These are phyloP conservation scores for Bombus turneri DNA, from an alignment of 1,140 invertebrate species.

Conservation along the genomic window DNA sequence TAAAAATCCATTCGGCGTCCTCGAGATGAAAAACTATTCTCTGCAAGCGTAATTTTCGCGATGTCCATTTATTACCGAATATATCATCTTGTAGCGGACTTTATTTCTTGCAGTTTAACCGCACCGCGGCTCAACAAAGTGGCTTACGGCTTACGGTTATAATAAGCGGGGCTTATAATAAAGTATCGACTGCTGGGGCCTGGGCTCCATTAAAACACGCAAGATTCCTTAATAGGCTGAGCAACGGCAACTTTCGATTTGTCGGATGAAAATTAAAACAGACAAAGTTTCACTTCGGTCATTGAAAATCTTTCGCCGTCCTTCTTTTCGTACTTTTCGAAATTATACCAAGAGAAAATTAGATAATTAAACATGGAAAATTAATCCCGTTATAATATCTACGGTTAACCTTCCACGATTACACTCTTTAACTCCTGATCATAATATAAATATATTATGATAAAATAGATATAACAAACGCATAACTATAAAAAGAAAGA, in stretches of 20 bases:
- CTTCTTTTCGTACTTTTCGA: neutral
- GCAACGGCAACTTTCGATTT: neutral
- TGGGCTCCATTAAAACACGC: neutral
- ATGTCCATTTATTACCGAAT: conserved; percentile 30
- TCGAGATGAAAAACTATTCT: conserved; percentile 21
- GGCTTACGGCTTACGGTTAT: conserved; percentile 14
- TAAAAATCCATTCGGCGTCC: conserved; percentile 6
- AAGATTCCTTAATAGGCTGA: neutral
- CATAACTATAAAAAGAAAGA: neutral
- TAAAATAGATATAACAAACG: no score
- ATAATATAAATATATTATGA: accelerated
- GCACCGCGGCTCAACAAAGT: conserved; percentile 22
- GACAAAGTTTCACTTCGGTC: neutral
- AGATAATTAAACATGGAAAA: no score
- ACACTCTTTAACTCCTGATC: neutral
- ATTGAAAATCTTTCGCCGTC: neutral
- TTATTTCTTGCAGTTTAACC: conserved; percentile 15
- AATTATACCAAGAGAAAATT: neutral
- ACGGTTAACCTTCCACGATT: no score
- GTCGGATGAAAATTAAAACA: neutral
- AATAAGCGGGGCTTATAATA: conserved; percentile 1
- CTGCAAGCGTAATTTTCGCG: conserved; percentile 13
- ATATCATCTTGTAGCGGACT: conserved; percentile 22
- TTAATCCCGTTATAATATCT: no score
- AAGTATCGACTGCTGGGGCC: neutral